Conservation (phyloP, 2,888 invertebrate species). For the Xylophagus ater region DNA sequence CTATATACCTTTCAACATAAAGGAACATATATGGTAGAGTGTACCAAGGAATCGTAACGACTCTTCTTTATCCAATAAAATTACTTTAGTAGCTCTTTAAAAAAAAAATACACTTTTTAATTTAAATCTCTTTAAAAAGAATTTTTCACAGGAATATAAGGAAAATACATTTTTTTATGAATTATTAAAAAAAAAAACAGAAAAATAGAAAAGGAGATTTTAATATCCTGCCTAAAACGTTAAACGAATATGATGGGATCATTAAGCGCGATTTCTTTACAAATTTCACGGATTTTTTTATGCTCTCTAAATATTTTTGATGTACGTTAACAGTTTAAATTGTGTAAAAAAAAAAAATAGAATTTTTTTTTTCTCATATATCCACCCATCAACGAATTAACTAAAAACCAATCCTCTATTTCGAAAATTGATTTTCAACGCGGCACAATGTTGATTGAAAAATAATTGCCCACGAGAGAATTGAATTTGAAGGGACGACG, state of each 20-base stretch:
- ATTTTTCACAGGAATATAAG: too few relatives aligned
- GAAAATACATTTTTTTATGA: too few relatives aligned
- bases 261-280: constrained; percentile 18
- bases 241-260: constrained; percentile 17
- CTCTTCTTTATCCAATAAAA: too few relatives aligned
- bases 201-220: constrained; percentile 6
- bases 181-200: too few relatives aligned
- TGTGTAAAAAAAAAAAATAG: not conserved
- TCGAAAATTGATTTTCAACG: constrained; percentile 16
- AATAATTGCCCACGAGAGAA: constrained; percentile 18
- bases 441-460: constrained; percentile 17
- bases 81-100: not conserved
- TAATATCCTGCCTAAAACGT: constrained; percentile 14
- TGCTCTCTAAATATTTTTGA: constrained; percentile 6
- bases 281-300: constrained; percentile 14
- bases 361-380: constrained; percentile 1
- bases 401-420: constrained; percentile 1
- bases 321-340: not conserved
- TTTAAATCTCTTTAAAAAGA: too few relatives aligned
- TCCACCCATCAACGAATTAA: constrained; percentile 5
- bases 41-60: too few relatives aligned
- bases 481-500: constrained; percentile 6
- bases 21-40: too few relatives aligned
- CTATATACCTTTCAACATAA: too few relatives aligned
- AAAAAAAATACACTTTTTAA: not conserved